Conservation (phyloP, 64 coral and sea anemone genomes). For the Actinia equina region DNA sequence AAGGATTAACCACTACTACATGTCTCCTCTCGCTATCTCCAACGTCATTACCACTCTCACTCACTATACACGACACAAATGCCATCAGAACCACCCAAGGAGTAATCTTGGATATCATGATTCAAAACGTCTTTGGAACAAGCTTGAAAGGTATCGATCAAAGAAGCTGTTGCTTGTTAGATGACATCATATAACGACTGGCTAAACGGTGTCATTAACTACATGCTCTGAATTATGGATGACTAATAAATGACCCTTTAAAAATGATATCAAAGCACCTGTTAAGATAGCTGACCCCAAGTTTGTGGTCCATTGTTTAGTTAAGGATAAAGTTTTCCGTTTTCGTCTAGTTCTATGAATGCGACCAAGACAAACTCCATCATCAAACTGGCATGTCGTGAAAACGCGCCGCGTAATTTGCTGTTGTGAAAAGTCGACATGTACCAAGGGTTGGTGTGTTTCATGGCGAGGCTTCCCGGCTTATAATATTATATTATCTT, state of each 20-base stretch:
- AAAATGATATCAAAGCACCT: neutral
- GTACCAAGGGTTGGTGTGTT: too few relatives aligned
- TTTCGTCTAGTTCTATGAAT: too few relatives aligned
- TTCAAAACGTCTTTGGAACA: neutral
- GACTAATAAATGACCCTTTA: neutral
- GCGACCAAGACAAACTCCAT: too few relatives aligned
- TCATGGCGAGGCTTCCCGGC: too few relatives aligned
- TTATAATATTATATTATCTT: too few relatives aligned
- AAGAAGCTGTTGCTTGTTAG: neutral
- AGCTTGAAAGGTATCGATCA: neutral
- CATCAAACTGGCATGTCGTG: too few relatives aligned
- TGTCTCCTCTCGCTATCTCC: neutral
- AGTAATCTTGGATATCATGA: neutral
- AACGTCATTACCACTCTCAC: neutral
- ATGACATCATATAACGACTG: neutral
- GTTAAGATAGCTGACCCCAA: constrained; percentile 1
- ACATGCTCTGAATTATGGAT: neutral
- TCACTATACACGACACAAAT: neutral
- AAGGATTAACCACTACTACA: neutral
- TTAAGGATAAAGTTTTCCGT: neutral
- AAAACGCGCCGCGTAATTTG: too few relatives aligned
- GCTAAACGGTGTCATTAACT: neutral
- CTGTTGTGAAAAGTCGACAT: too few relatives aligned
- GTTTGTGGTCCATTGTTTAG: neutral
- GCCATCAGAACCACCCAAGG: neutral